Evolutionary conservation across 1,140 invertebrate genomes (phyloP), one percentile per base, ranked within the genome.

Genomic region (Littorina saxatilis): DNA sequence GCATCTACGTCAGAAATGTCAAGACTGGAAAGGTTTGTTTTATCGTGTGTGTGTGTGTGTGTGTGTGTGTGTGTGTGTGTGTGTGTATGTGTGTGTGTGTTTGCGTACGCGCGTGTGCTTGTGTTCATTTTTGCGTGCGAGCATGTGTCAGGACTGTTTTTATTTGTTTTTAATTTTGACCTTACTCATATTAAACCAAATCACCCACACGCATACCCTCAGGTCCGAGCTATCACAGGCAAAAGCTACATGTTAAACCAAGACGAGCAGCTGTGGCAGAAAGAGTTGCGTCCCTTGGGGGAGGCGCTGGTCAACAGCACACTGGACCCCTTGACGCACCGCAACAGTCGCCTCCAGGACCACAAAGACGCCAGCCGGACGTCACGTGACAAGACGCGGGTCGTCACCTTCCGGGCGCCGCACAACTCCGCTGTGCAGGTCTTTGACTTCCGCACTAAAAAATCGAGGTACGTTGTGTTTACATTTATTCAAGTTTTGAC

Each of bases 351-450:
- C 32, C 78, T 52, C 50, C 11, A 11, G 23, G 50, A 23, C 50
- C 11, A 23, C 50, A 52, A 13, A 11, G 50, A 23, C 23, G 50
- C 23, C 50, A 52, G 23, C 50, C 11, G 50, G 50, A 87, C 87
- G 61, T n/a, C 82, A 27, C 79, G 92, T 3, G 91, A 93, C 78
- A 92, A 92, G 79, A 93, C 90, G 5, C 82, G 81, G 17, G 93
- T 93, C 5, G 87, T 94, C 3, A 92, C 92, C 20, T 93, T 92
- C 85, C 85, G 93, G 82, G 93, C 94, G 15, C 94, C 94, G 15
- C 94, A 94, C 85, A 94, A 94, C 90, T 93, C 93, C 9, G 93
- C 93, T 73, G 93, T 94, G n/a, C 94, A 94, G 86, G 92, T 94
- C 43, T 94, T 94, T 89, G 93, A 94, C 88, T 94, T 93, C 83